A percentile compares a stretch with the other conserved stretches of the same genome.
These are phyloP conservation scores for Brachionus sp. DNA, from an alignment of 1,140 invertebrate species.

Conservation along the genomic window DNA sequence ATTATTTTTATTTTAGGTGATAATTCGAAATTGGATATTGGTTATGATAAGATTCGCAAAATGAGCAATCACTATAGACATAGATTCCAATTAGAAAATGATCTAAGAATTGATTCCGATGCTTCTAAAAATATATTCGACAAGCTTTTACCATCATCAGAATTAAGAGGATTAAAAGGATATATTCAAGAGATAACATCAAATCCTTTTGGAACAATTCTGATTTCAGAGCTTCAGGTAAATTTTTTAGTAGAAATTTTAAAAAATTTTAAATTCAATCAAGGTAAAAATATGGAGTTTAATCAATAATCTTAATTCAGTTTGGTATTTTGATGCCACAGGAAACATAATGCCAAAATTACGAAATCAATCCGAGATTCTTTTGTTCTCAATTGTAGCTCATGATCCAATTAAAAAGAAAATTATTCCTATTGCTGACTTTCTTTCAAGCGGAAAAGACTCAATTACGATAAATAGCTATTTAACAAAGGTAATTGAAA, in stretches of 20 bases:
- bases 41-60: neutral
- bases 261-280: neutral
- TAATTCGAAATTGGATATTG: neutral
- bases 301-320: neutral
- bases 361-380: neutral
- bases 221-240: conserved; percentile 23
- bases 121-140: conserved; percentile 7
- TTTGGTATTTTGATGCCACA: conserved; percentile 28
- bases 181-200: neutral
- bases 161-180: neutral
- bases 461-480: neutral
- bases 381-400: neutral
- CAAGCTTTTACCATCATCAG: neutral
- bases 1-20: neutral
- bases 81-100: neutral
- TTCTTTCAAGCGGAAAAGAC: neutral
- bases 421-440: neutral
- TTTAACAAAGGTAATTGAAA: neutral
- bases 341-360: neutral
- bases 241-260: neutral
- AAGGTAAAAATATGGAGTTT: neutral
- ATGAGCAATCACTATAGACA: neutral
- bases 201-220: neutral
- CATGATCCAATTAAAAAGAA: neutral
- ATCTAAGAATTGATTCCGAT: neutral